These are phyloP conservation scores for Candidula unifasciata DNA, from an alignment of 2,888 invertebrate species.

Conservation along the genomic window DNA sequence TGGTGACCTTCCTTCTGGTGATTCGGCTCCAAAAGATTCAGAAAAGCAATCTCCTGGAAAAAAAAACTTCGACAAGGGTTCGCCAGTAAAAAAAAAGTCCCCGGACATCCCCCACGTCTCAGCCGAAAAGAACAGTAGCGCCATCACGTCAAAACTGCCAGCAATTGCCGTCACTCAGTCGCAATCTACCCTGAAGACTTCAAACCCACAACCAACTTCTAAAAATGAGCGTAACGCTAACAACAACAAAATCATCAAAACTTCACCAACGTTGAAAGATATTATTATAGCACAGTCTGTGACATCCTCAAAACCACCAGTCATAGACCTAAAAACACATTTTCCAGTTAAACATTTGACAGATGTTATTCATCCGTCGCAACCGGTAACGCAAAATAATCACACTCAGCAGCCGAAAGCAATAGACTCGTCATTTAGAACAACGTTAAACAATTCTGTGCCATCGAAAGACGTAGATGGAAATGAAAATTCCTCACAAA, in stretches of 20 bases:
- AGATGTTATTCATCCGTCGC: too few species aligned
- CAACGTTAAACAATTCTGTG: not conserved
- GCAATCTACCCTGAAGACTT: not conserved
- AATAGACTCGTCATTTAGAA: not conserved
- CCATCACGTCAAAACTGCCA: not conserved
- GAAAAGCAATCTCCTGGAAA: not conserved
- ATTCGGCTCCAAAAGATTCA: not conserved
- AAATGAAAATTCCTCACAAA: not conserved
- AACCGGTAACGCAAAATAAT: too few species aligned
- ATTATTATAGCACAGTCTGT: not conserved
- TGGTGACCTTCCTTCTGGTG: not conserved
- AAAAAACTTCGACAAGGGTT: not conserved
- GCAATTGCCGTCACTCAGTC: not conserved
- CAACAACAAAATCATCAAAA: not conserved
- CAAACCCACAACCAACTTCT: not conserved
- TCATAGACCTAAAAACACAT: not conserved
- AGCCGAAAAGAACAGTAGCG: not conserved
- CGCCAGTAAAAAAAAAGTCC: not conserved
- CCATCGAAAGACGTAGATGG: not conserved
- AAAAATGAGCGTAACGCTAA: too few species aligned
- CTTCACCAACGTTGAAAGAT: not conserved
- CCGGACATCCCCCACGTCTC: not conserved
- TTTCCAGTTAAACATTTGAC: too few species aligned
- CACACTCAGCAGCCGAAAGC: not conserved
- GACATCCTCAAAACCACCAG: not conserved